Conservation (phyloP, 1,140 invertebrate species). For the Vanessa atalanta region DNA sequence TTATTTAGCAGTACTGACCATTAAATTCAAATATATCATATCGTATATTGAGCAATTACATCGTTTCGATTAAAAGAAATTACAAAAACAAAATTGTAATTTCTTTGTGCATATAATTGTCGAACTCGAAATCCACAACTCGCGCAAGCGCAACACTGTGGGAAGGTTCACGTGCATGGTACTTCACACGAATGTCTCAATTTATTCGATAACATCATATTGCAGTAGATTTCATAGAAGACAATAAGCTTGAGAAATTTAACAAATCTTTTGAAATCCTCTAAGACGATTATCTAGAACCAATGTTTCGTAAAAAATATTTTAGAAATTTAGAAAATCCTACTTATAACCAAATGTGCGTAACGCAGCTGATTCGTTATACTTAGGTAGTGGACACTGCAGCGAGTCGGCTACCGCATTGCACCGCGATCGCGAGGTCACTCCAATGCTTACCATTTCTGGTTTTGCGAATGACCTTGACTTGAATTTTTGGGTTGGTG, state of each 20-base stretch:
- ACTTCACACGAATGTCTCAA: conserved; percentile 44
- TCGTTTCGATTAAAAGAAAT: too few species aligned
- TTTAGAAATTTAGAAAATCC: not conserved
- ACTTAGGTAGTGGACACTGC: conserved; percentile 11
- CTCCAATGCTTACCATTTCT: conserved; percentile 63
- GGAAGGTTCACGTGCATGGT: conserved; percentile 49
- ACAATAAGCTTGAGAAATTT: conserved; percentile 21
- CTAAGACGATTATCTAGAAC: not conserved
- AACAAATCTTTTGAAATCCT: not conserved
- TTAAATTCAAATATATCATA: too few species aligned
- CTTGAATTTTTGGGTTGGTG: conserved; percentile 50
- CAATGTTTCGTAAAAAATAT: conserved; percentile 1
- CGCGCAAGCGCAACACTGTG: conserved; percentile 53
- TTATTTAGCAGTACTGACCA: too few species aligned
- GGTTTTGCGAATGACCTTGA: conserved; percentile 64
- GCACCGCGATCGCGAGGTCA: conserved; percentile 56
- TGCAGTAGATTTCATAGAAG: conserved; percentile 28
- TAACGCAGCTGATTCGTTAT: conserved; percentile 26
- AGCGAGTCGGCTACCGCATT: conserved; percentile 51
- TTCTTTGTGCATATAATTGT: not conserved
- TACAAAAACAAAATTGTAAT: not conserved
- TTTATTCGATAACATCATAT: conserved; percentile 34
- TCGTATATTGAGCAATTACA: too few species aligned
- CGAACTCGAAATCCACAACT: conserved; percentile 32
- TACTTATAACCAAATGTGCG: conserved; percentile 17